Evolutionary conservation across 1,140 invertebrate species (phyloP), one percentile per base, ranked within the genome.

Genomic region (Leptinotarsa undecemlineata): DNA sequence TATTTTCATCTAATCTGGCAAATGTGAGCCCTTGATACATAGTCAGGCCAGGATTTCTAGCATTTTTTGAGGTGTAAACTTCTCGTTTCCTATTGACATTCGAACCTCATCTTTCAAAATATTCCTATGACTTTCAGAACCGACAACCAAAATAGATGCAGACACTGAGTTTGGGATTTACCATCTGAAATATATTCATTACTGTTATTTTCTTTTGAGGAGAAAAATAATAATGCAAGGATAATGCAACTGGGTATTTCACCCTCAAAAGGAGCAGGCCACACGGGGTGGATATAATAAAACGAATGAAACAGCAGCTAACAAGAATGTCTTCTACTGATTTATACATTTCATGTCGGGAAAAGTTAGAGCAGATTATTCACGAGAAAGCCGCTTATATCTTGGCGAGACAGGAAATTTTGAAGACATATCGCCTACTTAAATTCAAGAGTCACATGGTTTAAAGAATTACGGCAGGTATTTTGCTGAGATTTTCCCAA

Each of bases 391-490:
- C 66, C 15, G 66, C 66, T 68, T 68, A 68, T 68, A 42, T 68
- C 23, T 68, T 23, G 20, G 63, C n/a, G 21, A 66, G 19, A 68
- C 66, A 47, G 66, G 26, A 68, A 68, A 48, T 68, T 68, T 68
- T 19, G 66, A 13, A 68, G 66, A 68, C 66, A 68, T 68, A 68
- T 68, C 66, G 42, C 66, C 66, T 48, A 68, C 66, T 68, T 68
- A 19, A n/a, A 68, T 68, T 68, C 42, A 14, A 23, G 14, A 33
- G 66, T 68, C 66, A 68, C 66, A 68, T 33, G 66, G 26, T 68
- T 14, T 42, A 17, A 68, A 68, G 42, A 68, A 47, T 68, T 26
- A 33, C 66, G 66, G 17, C 26, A 1, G 42, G n/a, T 68, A 33
- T 68, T 68, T 68, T 68, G 42, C 42, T 11, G 66, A 14, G n/a